phyloP scores from a whole-genome alignment of 2,888 invertebrate genomes.

The Nezara viridula region DNA sequence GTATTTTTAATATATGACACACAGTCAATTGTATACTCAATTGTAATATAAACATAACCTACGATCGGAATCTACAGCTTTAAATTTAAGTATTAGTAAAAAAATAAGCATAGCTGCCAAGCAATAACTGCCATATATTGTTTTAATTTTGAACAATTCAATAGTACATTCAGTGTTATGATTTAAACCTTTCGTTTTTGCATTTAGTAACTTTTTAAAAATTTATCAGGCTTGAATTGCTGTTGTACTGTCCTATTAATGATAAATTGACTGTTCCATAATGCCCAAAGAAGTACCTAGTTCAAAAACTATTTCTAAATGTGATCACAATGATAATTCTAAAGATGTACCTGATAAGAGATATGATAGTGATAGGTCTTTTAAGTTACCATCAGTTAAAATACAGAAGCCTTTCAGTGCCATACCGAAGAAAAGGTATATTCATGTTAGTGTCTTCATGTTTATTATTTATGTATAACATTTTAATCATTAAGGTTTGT shows the following conservation, averaged over 20 bases:
- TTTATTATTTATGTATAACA: neutral
- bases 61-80: neutral
- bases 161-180: neutral
- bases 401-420: conserved; percentile 39
- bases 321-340: neutral
- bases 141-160: neutral
- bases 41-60: neutral
- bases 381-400: conserved; percentile 10
- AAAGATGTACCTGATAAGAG: neutral
- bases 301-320: neutral
- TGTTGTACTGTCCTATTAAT: neutral
- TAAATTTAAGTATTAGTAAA: neutral
- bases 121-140: neutral
- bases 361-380: conserved; percentile 40
- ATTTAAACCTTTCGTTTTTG: neutral
- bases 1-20: neutral
- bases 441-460: neutral
- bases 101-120: neutral
- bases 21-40: neutral
- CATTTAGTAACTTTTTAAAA: neutral
- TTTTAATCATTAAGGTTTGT: conserved; percentile 66
- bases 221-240: neutral
- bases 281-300: neutral
- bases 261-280: neutral
- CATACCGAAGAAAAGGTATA: conserved; percentile 59